These are phyloP conservation scores for Porites australiensis DNA, from an alignment of 64 coral and sea anemone genomes.

Conservation along the genomic window DNA sequence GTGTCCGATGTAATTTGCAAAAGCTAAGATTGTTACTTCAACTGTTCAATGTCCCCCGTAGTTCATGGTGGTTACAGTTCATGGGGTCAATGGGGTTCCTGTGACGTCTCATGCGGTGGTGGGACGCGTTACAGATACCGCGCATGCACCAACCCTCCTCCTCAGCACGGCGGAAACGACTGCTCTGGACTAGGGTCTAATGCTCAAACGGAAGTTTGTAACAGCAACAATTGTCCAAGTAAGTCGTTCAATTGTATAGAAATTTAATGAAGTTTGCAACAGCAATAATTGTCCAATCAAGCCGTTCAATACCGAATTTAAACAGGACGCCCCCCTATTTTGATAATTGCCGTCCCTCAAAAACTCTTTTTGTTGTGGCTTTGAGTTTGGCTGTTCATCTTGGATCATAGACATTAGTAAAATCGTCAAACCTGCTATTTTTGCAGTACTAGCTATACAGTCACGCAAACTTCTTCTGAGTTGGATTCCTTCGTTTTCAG, in stretches of 20 bases:
- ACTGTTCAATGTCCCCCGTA: not conserved
- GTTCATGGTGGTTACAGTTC: constrained; percentile 11
- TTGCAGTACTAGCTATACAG: too few species aligned
- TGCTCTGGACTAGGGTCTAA: not conserved
- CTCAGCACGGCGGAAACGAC: not conserved
- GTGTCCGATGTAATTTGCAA: not conserved
- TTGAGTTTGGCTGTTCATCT: too few species aligned
- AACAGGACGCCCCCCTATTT: too few species aligned
- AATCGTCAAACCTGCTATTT: too few species aligned
- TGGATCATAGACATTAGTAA: too few species aligned
- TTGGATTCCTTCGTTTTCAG: too few species aligned
- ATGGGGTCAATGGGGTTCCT: not conserved
- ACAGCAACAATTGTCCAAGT: not conserved
- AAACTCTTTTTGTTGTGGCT: too few species aligned
- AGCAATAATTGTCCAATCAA: not conserved
- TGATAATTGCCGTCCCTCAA: too few species aligned
- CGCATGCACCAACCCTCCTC: not conserved
- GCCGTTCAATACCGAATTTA: too few species aligned
- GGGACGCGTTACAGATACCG: not conserved
- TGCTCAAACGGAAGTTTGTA: not conserved
- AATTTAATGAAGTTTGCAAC: too few species aligned
- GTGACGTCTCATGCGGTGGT: not conserved
- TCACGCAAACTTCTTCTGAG: too few species aligned
- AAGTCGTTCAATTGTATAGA: not conserved
- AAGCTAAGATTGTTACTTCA: not conserved